These are phyloP conservation scores for Stegodyphus dumicola DNA, from an alignment of 1,140 invertebrate genomes.

Conservation along the genomic window DNA sequence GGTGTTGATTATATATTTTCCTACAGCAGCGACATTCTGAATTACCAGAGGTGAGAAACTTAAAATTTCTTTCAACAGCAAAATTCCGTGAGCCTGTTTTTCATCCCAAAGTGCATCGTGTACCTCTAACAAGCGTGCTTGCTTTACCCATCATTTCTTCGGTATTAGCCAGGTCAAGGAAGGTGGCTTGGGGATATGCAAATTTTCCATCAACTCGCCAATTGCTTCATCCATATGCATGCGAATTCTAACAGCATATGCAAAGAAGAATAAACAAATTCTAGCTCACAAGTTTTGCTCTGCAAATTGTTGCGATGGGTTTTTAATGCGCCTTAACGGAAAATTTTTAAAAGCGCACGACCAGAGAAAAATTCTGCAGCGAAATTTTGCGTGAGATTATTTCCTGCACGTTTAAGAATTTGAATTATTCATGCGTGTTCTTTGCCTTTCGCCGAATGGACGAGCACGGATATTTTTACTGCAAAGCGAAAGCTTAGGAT, in stretches of 20 bases:
- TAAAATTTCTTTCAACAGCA: no score
- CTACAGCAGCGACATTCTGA: no score
- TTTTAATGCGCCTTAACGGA: background rate
- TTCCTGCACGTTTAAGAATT: background rate
- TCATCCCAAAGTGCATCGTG: no score
- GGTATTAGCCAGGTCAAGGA: no score
- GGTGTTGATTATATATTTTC: no score
- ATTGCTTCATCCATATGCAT: background rate
- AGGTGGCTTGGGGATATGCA: background rate
- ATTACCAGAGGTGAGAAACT: no score
- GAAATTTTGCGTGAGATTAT: background rate
- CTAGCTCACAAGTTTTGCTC: background rate
- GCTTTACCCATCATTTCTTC: no score
- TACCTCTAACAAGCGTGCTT: no score
- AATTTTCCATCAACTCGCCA: background rate
- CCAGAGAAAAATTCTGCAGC: background rate
- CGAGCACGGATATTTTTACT: no score
- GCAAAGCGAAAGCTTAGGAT: no score
- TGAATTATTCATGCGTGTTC: background rate
- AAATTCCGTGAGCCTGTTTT: no score
- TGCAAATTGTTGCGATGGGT: background rate
- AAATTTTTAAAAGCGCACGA: background rate
- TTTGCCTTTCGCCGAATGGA: background rate
- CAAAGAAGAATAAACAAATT: background rate
- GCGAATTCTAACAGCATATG: background rate